Evolutionary conservation across 2,113 vertebrate species (phyloP).

Genomic region (Amazona guildingii): DNA sequence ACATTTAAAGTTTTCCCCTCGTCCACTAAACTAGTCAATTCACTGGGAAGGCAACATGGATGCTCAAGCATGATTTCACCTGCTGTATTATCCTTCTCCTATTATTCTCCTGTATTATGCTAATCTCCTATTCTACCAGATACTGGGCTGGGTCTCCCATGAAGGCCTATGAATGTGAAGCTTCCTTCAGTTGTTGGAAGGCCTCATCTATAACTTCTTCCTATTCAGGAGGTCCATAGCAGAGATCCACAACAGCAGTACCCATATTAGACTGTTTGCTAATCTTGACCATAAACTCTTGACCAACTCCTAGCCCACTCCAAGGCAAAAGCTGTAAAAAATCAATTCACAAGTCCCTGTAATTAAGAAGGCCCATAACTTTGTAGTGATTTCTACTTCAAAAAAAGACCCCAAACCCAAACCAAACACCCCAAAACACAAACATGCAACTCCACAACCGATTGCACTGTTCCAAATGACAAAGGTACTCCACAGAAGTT

Average conservation of each 20-base stretch:
- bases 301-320: background rate
- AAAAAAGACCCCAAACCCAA: background rate
- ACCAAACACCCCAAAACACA: background rate
- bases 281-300: background rate
- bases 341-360: background rate
- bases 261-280: background rate
- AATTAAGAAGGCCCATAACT: background rate
- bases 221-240: background rate
- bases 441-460: background rate
- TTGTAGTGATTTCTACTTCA: background rate
- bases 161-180: background rate
- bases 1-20: background rate
- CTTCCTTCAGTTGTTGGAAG: background rate
- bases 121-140: background rate
- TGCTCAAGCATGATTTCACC: background rate
- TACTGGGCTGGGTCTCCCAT: rapidly evolving
- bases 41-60: background rate
- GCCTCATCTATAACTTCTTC: background rate
- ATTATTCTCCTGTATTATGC: background rate
- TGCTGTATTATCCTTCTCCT: background rate
- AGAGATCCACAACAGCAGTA: background rate
- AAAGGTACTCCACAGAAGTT: background rate
- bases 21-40: background rate
- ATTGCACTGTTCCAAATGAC: background rate
- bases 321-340: background rate